A percentile compares a stretch with the other conserved stretches of the same genome.
Evolutionary conservation across 1,140 invertebrate species (phyloP).

Genomic region (Diabrotica undecimpunctata): DNA sequence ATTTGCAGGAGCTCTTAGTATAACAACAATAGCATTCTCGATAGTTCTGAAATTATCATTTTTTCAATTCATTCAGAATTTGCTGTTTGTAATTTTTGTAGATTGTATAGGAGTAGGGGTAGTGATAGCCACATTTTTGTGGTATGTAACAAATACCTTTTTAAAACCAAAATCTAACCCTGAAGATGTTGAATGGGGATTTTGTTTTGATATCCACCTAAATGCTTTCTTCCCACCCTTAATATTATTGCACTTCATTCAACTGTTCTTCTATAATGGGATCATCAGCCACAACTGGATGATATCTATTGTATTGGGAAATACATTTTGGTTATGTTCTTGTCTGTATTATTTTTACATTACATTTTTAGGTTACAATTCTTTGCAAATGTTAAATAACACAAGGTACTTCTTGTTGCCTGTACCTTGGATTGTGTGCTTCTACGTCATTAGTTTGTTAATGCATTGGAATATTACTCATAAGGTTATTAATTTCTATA

Average conservation of each 20-base stretch:
- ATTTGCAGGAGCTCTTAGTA: slow-evolving; percentile 78
- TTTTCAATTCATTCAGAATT: slow-evolving; percentile 77
- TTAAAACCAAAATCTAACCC: slow-evolving; percentile 65
- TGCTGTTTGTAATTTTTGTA: slow-evolving; percentile 90
- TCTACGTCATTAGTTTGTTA: slow-evolving; percentile 76
- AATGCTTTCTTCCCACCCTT: slow-evolving; percentile 97
- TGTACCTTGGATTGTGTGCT: slow-evolving; percentile 71
- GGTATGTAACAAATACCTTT: slow-evolving; percentile 87
- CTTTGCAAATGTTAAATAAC: slow-evolving; percentile 85
- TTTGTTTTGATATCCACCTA: slow-evolving; percentile 97
- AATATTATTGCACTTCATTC: slow-evolving; percentile 89
- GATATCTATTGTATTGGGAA: slow-evolving; percentile 80
- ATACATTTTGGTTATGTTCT: slow-evolving; percentile 91
- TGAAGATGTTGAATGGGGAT: slow-evolving; percentile 96
- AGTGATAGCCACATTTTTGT: slow-evolving; percentile 76
- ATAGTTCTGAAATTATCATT: slow-evolving; percentile 75
- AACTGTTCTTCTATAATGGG: slow-evolving; percentile 83
- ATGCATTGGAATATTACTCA: slow-evolving; percentile 69
- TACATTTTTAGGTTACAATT: slow-evolving; percentile 96
- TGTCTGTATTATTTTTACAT: slow-evolving; percentile 94
- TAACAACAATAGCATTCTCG: slow-evolving; percentile 88
- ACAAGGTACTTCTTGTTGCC: slow-evolving; percentile 86
- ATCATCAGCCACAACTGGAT: slow-evolving; percentile 73
- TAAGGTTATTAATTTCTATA: slow-evolving; percentile 75
- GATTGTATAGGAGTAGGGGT: slow-evolving; percentile 90